Conservation (phyloP, 2,888 invertebrate species). For the Bombylius major region DNA sequence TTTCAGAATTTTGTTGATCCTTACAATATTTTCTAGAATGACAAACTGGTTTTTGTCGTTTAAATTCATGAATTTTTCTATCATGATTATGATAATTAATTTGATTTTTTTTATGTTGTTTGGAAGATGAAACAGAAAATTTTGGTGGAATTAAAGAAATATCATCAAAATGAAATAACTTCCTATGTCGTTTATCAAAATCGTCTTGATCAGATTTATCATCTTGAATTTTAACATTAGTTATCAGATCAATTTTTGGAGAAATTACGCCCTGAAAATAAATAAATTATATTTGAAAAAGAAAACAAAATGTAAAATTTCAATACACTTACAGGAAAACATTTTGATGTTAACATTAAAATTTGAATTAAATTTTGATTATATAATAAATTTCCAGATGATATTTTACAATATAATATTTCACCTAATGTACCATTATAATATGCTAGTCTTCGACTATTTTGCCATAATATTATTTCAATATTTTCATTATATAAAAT, state of each 20-base stretch:
- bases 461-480: slow-evolving; percentile 34
- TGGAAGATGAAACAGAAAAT: too few species aligned
- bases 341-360: slow-evolving; percentile 30
- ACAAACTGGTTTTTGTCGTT: slow-evolving; percentile 28
- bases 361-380: slow-evolving; percentile 22
- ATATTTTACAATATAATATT: slow-evolving; percentile 22
- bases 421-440: slow-evolving; percentile 28
- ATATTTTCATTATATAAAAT: slow-evolving; percentile 25
- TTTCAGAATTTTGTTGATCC: too few species aligned
- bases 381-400: slow-evolving; percentile 18
- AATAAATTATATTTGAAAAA: background rate
- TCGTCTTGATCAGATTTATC: slow-evolving; percentile 15
- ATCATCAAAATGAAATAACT: too few species aligned
- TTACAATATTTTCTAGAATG: slow-evolving; percentile 17
- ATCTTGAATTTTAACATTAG: slow-evolving; percentile 14
- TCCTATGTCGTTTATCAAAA: too few species aligned
- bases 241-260: slow-evolving; percentile 31
- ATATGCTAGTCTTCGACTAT: slow-evolving; percentile 31
- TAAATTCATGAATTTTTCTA: slow-evolving; percentile 13
- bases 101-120: too few species aligned
- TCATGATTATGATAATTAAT: slow-evolving; percentile 1
- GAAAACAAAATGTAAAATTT: background rate
- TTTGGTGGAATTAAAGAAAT: too few species aligned
- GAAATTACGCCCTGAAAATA: slow-evolving; percentile 28
- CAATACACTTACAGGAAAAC: slow-evolving; percentile 25